Conservation (phyloP, 2,888 invertebrate genomes). For the Yponomeuta evonymella region DNA sequence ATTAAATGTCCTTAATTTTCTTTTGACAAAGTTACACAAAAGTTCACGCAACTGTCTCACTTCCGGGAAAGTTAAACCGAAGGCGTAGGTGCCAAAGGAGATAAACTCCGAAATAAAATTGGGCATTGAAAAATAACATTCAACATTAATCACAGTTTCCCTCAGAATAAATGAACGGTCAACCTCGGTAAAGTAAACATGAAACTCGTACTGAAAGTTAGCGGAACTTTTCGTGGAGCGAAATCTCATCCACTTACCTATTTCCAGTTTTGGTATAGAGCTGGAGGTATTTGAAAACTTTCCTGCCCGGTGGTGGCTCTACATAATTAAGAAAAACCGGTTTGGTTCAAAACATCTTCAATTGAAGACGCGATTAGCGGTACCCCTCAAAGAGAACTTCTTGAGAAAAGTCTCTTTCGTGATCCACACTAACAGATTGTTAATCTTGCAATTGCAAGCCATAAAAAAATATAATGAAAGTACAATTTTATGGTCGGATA, state of each 20-base stretch:
- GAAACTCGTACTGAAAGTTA: neutral
- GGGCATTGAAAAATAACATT: neutral
- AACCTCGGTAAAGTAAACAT: neutral
- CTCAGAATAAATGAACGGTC: slow-evolving; percentile 1
- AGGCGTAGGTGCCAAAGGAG: neutral
- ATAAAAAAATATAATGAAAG: no score
- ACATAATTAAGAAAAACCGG: neutral
- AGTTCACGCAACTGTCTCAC: neutral
- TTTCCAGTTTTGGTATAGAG: neutral
- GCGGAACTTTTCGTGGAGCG: neutral
- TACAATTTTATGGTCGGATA: no score
- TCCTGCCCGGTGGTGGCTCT: neutral
- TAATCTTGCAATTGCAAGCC: no score
- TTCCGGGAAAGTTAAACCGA: neutral
- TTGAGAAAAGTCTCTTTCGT: no score
- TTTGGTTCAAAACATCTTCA: no score
- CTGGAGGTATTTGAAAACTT: neutral
- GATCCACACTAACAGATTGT: no score
- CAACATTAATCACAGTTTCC: neutral
- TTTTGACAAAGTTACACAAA: neutral
- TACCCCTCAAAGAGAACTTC: no score
- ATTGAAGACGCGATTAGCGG: no score
- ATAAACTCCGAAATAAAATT: neutral
- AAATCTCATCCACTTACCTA: neutral
- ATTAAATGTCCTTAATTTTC: neutral